A percentile compares a stretch with the other conserved stretches of the same genome.
Conservation (phyloP, 2,888 invertebrate species). For the Cantharis nigra region DNA sequence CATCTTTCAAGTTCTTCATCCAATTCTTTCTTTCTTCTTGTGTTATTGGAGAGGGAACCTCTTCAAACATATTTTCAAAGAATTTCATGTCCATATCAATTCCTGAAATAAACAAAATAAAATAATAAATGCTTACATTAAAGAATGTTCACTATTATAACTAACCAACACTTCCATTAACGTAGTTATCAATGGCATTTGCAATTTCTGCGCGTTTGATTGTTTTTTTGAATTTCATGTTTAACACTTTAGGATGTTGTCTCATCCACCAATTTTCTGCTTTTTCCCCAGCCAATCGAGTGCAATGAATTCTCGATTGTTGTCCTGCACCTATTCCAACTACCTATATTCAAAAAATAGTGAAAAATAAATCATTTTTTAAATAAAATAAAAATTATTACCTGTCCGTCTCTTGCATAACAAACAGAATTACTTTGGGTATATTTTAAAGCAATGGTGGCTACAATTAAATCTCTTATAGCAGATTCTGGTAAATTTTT, state of each 20-base stretch:
- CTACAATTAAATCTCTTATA: constrained; percentile 89
- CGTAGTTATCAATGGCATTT: constrained; percentile 95
- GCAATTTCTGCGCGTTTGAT: constrained; percentile 90
- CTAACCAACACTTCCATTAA: constrained; percentile 85
- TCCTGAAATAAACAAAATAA: constrained; percentile 53
- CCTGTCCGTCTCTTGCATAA: constrained; percentile 90
- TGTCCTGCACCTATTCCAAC: constrained; percentile 99
- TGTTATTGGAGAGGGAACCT: constrained; percentile 73
- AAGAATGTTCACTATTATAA: constrained; percentile 10
- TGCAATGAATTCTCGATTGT: constrained; percentile 98
- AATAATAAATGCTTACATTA: not conserved
- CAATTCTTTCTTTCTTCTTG: constrained; percentile 70
- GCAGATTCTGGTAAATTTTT: constrained; percentile 73
- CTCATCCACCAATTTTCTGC: constrained; percentile 98
- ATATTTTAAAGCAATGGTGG: constrained; percentile 95
- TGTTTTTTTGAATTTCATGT: constrained; percentile 83
- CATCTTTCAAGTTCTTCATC: constrained; percentile 72
- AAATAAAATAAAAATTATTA: constrained; percentile 43
- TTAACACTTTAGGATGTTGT: constrained; percentile 83
- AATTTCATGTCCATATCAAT: constrained; percentile 79
- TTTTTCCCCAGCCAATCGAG: constrained; percentile 94
- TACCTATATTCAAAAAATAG: constrained; percentile 27
- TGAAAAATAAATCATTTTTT: not conserved
- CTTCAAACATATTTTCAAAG: constrained; percentile 77
- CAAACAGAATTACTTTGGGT: constrained; percentile 99